Conservation (phyloP, 2,113 vertebrate species). For the Promerops cafer region DNA sequence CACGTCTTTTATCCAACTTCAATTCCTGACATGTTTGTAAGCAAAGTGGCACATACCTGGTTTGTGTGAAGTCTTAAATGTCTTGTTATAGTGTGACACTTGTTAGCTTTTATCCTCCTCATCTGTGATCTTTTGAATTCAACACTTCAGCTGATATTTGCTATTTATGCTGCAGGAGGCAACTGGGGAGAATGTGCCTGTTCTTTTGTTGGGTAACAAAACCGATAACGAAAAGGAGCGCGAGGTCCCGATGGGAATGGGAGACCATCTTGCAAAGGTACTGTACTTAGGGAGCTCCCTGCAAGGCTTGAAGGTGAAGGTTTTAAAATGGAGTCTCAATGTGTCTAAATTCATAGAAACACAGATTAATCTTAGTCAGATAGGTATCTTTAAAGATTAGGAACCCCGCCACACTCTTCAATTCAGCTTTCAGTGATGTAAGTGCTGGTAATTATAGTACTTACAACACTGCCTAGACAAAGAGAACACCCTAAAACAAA, state of each 20-base stretch:
- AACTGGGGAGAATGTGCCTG: slow-evolving; percentile 76
- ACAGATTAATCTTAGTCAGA: not conserved
- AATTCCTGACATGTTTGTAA: not conserved
- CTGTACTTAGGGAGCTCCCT: not conserved
- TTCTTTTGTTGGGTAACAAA: slow-evolving; percentile 90
- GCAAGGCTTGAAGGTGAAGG: not conserved
- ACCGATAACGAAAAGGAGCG: slow-evolving; percentile 82
- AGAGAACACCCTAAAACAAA: not conserved
- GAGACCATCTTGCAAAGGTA: slow-evolving; percentile 84
- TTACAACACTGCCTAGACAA: not conserved
- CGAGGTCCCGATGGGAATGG: slow-evolving; percentile 79
- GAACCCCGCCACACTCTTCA: not conserved
- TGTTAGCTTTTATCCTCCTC: not conserved
- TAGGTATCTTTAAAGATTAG: not conserved
- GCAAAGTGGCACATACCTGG: not conserved
- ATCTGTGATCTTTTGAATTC: not conserved
- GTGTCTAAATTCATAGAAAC: not conserved
- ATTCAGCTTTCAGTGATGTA: not conserved
- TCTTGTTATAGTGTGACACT: not conserved
- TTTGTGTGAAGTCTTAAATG: not conserved
- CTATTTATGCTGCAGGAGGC: slow-evolving; percentile 75
- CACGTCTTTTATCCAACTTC: not conserved
- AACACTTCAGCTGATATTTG: not conserved
- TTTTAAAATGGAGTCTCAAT: not conserved
- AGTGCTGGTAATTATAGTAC: not conserved